Percentiles rank a stretch among this genome's conserved stretches.
Evolutionary conservation across 2,888 invertebrate genomes (phyloP).

Genomic region (Tribolium freemani): DNA sequence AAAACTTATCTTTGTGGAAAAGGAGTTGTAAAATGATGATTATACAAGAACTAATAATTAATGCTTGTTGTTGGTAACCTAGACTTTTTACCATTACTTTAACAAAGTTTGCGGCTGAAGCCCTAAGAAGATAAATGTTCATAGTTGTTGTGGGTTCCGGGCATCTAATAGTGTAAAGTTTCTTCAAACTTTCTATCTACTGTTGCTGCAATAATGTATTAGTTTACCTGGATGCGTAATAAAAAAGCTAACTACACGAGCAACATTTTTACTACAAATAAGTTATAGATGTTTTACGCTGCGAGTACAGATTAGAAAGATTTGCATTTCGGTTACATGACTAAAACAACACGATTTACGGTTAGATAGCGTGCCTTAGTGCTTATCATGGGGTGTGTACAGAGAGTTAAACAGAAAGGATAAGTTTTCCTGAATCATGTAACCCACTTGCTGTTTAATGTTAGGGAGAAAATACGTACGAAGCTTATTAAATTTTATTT

Average conservation of each 20-base stretch:
- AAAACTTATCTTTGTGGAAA: too few species aligned
- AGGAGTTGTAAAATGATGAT: too few species aligned
- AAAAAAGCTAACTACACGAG: not conserved
- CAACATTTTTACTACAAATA: not conserved
- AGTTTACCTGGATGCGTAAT: constrained; percentile 21
- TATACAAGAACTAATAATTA: too few species aligned
- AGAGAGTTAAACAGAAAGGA: not conserved
- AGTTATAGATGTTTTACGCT: not conserved
- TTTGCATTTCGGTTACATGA: not conserved
- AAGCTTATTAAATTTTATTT: not conserved
- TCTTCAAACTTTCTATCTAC: constrained; percentile 16
- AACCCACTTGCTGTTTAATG: not conserved
- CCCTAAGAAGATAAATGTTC: constrained; percentile 15
- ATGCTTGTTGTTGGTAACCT: not conserved
- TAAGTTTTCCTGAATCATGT: not conserved
- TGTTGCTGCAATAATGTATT: constrained; percentile 28
- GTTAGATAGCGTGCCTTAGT: not conserved
- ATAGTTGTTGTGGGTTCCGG: not conserved
- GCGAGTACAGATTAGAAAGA: not conserved
- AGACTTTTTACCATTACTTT: not conserved
- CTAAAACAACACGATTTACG: not conserved
- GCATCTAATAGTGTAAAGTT: constrained; percentile 8
- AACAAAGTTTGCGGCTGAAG: constrained; percentile 1
- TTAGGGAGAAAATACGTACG: not conserved
- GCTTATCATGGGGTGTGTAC: not conserved